These are phyloP conservation scores for Leptobrachium leishanense DNA, from an alignment of 2,113 vertebrate species.

Conservation along the genomic window DNA sequence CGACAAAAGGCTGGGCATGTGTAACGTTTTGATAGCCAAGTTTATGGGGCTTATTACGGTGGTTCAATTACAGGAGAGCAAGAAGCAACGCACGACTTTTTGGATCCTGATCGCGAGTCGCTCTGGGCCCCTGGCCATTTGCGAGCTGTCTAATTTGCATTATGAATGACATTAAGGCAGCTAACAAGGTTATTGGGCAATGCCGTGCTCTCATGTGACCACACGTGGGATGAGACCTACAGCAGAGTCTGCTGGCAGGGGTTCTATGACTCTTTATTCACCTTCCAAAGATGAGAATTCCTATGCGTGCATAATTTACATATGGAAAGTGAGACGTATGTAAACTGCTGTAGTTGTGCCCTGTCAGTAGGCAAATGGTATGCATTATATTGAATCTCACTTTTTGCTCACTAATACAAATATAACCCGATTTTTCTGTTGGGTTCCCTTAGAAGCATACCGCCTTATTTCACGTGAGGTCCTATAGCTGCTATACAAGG, in stretches of 20 bases:
- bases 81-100: slow-evolving; percentile 60
- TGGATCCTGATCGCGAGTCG: slow-evolving; percentile 66
- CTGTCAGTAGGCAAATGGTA: no score
- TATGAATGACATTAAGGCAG: slow-evolving; percentile 85
- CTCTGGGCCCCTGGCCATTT: slow-evolving; percentile 75
- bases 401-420: no score
- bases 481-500: no score
- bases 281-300: slow-evolving; percentile 72
- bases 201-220: slow-evolving; percentile 82
- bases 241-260: slow-evolving; percentile 82
- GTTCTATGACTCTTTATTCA: slow-evolving; percentile 84
- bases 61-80: slow-evolving; percentile 62
- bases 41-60: slow-evolving; percentile 72
- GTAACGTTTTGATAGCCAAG: slow-evolving; percentile 69
- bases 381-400: no score
- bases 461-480: no score
- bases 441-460: no score
- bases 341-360: not conserved
- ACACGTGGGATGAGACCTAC: slow-evolving; percentile 91
- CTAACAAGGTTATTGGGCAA: slow-evolving; percentile 90
- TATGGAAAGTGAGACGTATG: slow-evolving; percentile 57
- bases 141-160: slow-evolving; percentile 85
- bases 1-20: slow-evolving; percentile 72
- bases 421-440: no score
- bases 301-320: slow-evolving; percentile 70